Conservation (phyloP, 2,113 vertebrate genomes). For the Dryoscopus gambensis region DNA sequence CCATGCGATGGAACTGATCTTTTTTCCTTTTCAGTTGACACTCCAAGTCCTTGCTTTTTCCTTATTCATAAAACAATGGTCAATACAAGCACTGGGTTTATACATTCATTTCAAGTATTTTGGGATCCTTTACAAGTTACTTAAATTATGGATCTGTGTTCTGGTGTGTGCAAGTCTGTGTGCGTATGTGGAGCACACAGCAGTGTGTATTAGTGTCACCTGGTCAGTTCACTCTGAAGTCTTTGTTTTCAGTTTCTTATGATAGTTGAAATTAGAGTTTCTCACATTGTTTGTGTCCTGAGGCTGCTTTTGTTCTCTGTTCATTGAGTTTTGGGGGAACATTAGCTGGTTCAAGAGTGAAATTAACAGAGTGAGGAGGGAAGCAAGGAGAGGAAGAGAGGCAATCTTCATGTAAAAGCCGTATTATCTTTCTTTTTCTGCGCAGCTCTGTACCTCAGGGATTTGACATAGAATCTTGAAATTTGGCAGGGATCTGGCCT, state of each 20-base stretch:
- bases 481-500: background rate
- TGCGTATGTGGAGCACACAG: background rate
- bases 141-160: background rate
- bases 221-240: background rate
- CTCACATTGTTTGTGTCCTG: background rate
- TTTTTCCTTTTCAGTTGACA: background rate
- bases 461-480: background rate
- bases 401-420: background rate
- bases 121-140: background rate
- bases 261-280: background rate
- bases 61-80: background rate
- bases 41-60: background rate
- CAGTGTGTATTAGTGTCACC: background rate
- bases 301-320: background rate
- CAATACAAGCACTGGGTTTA: background rate
- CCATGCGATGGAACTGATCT: background rate
- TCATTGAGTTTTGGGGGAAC: background rate
- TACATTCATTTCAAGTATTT: background rate
- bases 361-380: background rate
- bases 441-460: background rate
- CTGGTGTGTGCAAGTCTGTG: background rate
- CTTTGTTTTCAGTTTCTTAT: background rate
- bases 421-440: background rate
- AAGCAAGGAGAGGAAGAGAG: background rate
- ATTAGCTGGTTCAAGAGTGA: background rate